These are phyloP conservation scores for Phallusia fumigata DNA, from an alignment of 23 tunicate species.

Conservation along the genomic window DNA sequence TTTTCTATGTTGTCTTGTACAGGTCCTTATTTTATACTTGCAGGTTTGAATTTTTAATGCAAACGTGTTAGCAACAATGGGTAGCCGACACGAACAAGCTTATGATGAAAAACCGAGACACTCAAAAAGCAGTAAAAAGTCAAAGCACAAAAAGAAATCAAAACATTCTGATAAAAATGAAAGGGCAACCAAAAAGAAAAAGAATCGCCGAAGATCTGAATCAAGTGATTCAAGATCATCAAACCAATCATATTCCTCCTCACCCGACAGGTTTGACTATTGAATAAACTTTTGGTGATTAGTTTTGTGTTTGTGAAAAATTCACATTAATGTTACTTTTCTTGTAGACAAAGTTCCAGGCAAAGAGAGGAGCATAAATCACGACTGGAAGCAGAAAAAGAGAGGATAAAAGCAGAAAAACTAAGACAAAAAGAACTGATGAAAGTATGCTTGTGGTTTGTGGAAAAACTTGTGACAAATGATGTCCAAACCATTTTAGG, in stretches of 20 bases:
- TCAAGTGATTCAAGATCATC: background rate
- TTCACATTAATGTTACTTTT: background rate
- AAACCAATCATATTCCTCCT: background rate
- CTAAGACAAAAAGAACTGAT: slow-evolving; percentile 64
- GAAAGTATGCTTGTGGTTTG: slow-evolving; percentile 40
- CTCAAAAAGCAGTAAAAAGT: background rate
- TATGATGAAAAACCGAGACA: background rate
- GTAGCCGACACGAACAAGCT: background rate
- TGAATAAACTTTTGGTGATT: background rate
- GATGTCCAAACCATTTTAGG: too few relatives aligned
- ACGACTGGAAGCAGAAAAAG: slow-evolving; percentile 5
- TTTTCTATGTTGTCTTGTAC: too few relatives aligned
- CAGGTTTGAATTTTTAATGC: too few relatives aligned
- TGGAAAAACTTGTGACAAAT: too few relatives aligned
- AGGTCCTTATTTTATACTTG: too few relatives aligned
- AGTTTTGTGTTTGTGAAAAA: background rate
- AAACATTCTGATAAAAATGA: background rate
- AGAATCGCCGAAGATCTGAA: background rate
- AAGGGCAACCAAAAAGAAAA: background rate
- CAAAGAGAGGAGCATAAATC: background rate
- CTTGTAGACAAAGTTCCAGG: background rate
- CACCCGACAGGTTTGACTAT: background rate
- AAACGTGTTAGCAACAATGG: background rate
- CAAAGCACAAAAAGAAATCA: slow-evolving; percentile 4
- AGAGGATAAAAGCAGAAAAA: slow-evolving; percentile 48